These are phyloP conservation scores for Pilophorus perplexus DNA, from an alignment of 2,888 invertebrate species.

Conservation along the genomic window DNA sequence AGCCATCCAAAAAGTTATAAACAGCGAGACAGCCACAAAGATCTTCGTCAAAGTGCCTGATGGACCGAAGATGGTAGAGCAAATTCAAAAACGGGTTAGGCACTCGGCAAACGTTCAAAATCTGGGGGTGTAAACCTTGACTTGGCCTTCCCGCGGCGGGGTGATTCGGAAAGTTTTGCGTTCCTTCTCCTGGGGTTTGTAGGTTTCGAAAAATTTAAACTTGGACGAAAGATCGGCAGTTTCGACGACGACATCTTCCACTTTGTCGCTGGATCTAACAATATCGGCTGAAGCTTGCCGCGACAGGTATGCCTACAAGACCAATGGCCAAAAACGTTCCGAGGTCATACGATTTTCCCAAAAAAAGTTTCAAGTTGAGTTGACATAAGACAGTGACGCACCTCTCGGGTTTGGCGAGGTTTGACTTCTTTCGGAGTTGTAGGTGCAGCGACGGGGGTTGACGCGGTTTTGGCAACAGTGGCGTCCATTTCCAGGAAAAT, in stretches of 20 bases:
- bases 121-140: too few relatives aligned
- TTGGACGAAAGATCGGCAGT: constrained; percentile 80
- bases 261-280: constrained; percentile 68
- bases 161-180: constrained; percentile 81
- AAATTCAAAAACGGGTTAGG: too few relatives aligned
- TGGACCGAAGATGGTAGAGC: too few relatives aligned
- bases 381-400: background rate
- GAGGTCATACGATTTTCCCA: background rate
- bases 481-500: constrained; percentile 84
- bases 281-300: constrained; percentile 64
- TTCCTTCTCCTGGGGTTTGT: constrained; percentile 67
- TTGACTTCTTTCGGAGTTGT: constrained; percentile 48
- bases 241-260: constrained; percentile 74
- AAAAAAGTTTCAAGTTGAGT: too few relatives aligned
- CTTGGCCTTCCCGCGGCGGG: constrained; percentile 77
- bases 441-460: constrained; percentile 58
- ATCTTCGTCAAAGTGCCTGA: too few relatives aligned
- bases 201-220: constrained; percentile 89
- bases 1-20: too few relatives aligned
- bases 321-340: background rate
- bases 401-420: constrained; percentile 27
- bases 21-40: too few relatives aligned
- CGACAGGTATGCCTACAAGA: constrained; percentile 24
- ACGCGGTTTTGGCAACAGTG: constrained; percentile 62
- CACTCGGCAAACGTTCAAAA: too few relatives aligned